Evolutionary conservation across 2,888 invertebrate species (phyloP).

Genomic region (Lordiphosa fenestrarum): DNA sequence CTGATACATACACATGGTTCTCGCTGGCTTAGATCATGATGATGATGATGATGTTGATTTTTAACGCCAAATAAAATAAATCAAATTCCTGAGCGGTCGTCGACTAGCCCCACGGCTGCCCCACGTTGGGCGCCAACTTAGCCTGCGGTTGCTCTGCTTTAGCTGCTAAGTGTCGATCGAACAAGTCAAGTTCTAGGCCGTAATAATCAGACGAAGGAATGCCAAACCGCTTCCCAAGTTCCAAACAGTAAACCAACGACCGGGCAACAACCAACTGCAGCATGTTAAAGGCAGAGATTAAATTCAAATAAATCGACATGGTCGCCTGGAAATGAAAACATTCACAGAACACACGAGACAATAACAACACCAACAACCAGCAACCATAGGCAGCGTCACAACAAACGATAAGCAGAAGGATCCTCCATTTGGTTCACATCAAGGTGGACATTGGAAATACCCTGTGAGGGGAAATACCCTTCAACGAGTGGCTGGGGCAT

Average conservation of each 20-base stretch:
- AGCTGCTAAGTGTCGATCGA: conserved; percentile 53
- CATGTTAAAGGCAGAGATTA: conserved; percentile 73
- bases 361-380: conserved; percentile 26
- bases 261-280: conserved; percentile 24
- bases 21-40: conserved; percentile 41
- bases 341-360: conserved; percentile 63
- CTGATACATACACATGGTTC: conserved; percentile 38
- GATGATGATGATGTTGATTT: conserved; percentile 64
- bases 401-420: conserved; percentile 37
- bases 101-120: conserved; percentile 36
- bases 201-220: conserved; percentile 50
- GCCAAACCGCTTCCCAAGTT: conserved; percentile 34
- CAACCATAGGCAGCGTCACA: conserved; percentile 23
- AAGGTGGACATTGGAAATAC: not conserved
- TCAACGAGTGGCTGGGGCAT: too few species aligned
- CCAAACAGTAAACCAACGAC: conserved; percentile 14
- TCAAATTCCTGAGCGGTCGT: conserved; percentile 73
- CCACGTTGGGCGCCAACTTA: too few species aligned
- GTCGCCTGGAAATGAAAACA: conserved; percentile 77
- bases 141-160: conserved; percentile 1
- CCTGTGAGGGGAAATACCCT: not conserved
- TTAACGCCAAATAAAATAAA: conserved; percentile 76
- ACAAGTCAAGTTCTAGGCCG: conserved; percentile 47
- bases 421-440: conserved; percentile 6
- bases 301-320: conserved; percentile 79